phyloP scores from a whole-genome alignment of 2,797 vertebrate species.

The Lophotriccus pileatus region DNA sequence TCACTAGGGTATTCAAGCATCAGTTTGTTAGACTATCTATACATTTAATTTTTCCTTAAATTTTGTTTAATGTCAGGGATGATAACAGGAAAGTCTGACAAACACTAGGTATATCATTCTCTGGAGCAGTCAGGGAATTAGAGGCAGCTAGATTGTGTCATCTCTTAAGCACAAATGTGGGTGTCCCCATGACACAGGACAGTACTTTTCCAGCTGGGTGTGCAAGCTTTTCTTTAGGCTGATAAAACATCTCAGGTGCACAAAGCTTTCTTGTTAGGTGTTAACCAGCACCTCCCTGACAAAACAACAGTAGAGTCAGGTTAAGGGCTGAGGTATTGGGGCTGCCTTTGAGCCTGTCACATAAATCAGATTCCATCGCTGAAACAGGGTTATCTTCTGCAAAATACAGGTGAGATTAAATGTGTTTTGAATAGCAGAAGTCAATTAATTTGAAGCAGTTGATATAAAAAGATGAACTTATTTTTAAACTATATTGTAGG shows the following conservation, averaged over 20 bases:
- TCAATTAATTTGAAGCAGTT: not conserved
- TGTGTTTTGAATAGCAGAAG: not conserved
- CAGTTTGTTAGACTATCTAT: not conserved
- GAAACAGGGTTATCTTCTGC: not conserved
- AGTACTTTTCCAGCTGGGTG: not conserved
- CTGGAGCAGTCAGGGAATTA: not conserved
- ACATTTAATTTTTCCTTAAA: not conserved
- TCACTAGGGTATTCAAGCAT: not conserved
- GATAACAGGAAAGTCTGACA: not conserved
- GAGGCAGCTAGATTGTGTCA: not conserved
- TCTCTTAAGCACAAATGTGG: not conserved
- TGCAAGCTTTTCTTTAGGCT: not conserved
- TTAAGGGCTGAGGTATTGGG: not conserved
- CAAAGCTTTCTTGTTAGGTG: not conserved
- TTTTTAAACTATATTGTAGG: not conserved
- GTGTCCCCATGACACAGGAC: rapidly evolving
- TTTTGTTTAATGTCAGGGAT: not conserved
- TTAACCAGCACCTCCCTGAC: not conserved
- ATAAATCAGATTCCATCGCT: not conserved
- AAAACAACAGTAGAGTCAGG: not conserved
- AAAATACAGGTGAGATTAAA: not conserved
- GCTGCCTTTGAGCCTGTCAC: not conserved
- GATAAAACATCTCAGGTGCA: not conserved
- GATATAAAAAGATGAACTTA: not conserved
- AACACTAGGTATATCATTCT: not conserved